Evolutionary conservation across 2,888 invertebrate genomes (phyloP), one percentile per base, ranked within the genome.

Genomic region (Himalopsyche tibetana): DNA sequence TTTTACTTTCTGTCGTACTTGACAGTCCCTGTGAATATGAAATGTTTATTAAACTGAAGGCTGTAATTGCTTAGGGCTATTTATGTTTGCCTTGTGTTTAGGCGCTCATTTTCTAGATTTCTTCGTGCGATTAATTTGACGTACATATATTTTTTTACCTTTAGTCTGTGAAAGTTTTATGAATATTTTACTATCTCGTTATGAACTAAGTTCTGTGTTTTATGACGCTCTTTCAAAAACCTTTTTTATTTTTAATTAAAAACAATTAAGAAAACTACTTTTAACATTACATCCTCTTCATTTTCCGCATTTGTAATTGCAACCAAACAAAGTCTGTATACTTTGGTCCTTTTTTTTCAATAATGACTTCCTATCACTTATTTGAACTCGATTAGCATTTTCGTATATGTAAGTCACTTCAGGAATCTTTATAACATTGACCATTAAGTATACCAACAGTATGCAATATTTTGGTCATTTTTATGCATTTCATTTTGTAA

Each of bases 51-150:
- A 74, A 74, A 38, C 15, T 36, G 38, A 12, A 74, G 74, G n/a
- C 80, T 42, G 8, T 80, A 80, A 80, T 80, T 51, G 80, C 80
- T 42, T 80, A 45, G 80, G 80, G 80, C 42, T 51, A 45, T 42
- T 42, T 51, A 45, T 45, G 80, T 80, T 80, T 80, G n/a, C 40
- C 80, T 19, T 80, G 36, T 74, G 36, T 38, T 74, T 74, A 38
- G 74, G 63, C 12, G 36, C 36, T 74, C 74, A 74, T 74, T 36
- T 74, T 38, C 36, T 38, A 74, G 74, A 74, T 74, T 74, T 74
- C 36, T 74, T 38, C 38, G 9, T 8, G 45, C 51, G 81, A 81
- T 81, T 81, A 81, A 81, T 45, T 81, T 55, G 55, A 51, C 42
- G 81, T 80, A 42, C 80, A 36, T 15, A 51, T 38, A 74, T 12